Conservation (phyloP, 1,140 invertebrate genomes). For the Phenacoccus solenopsis region DNA sequence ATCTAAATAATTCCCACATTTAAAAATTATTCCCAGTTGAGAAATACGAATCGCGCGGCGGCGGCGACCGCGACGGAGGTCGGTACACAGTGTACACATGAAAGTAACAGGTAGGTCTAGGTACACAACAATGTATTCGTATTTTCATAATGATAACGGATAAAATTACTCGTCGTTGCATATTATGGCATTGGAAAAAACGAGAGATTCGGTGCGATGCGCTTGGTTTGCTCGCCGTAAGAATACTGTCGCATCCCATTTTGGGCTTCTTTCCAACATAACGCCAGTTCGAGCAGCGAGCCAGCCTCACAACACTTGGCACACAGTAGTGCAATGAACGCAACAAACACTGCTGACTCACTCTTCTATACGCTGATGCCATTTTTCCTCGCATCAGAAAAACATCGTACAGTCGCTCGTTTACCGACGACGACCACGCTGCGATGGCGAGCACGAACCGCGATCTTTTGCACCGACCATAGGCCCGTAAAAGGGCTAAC, state of each 20-base stretch:
- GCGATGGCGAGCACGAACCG: too few species aligned
- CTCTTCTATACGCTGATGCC: background rate
- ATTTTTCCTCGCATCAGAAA: slow-evolving; percentile 2
- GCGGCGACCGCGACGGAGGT: too few species aligned
- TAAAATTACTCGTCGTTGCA: background rate
- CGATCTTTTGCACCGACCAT: too few species aligned
- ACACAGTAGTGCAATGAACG: slow-evolving; percentile 1
- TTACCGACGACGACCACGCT: too few species aligned
- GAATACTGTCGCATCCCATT: slow-evolving; percentile 1
- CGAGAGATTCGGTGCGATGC: background rate
- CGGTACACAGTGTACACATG: too few species aligned
- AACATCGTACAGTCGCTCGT: too few species aligned
- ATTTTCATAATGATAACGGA: background rate
- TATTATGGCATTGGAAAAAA: background rate
- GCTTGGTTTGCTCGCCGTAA: background rate
- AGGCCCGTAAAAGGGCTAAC: too few species aligned
- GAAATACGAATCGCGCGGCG: background rate
- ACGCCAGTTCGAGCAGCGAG: background rate
- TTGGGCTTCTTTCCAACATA: slow-evolving; percentile 1
- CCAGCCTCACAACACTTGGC: background rate
- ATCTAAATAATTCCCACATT: background rate
- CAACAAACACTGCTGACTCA: slow-evolving; percentile 1
- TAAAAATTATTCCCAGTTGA: background rate
- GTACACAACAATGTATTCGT: background rate
- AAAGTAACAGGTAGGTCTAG: background rate